Evolutionary conservation across 2,888 invertebrate genomes (phyloP).

Genomic region (Amphipyra tragopoginis): DNA sequence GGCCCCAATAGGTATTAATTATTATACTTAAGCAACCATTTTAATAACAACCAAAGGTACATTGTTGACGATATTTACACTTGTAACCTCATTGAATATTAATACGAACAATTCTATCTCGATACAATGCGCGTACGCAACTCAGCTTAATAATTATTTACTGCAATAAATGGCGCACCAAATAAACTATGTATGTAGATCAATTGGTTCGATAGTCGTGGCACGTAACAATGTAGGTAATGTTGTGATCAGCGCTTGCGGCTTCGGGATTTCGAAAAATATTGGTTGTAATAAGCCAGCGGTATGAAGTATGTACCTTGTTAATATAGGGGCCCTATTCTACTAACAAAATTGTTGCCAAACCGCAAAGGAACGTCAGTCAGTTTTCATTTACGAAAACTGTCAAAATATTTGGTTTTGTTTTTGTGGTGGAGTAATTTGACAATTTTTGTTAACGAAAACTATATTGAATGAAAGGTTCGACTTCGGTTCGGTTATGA

Average conservation of each 20-base stretch:
- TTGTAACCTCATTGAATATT: slow-evolving; percentile 52
- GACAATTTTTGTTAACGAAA: no score
- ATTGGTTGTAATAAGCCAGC: slow-evolving; percentile 22
- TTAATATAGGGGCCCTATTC: no score
- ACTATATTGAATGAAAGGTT: no score
- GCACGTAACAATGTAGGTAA: slow-evolving; percentile 54
- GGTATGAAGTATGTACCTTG: slow-evolving; percentile 1
- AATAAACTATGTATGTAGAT: slow-evolving; percentile 61
- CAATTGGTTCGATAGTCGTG: slow-evolving; percentile 59
- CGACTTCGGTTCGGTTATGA: no score
- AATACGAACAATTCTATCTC: slow-evolving; percentile 49
- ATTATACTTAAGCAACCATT: slow-evolving; percentile 14
- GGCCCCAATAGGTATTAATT: not conserved
- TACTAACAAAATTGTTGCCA: no score
- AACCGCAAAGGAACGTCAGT: no score
- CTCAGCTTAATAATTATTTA: slow-evolving; percentile 60
- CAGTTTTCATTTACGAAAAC: no score
- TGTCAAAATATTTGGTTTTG: no score
- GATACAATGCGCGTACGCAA: slow-evolving; percentile 51
- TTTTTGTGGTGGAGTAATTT: no score
- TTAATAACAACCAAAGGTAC: slow-evolving; percentile 21
- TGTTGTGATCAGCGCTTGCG: slow-evolving; percentile 45
- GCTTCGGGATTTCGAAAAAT: slow-evolving; percentile 54
- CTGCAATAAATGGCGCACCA: slow-evolving; percentile 53
- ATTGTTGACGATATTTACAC: slow-evolving; percentile 17